phyloP scores from a whole-genome alignment of 92 coral and sea anemone species.

The Heliopora coerulea region DNA sequence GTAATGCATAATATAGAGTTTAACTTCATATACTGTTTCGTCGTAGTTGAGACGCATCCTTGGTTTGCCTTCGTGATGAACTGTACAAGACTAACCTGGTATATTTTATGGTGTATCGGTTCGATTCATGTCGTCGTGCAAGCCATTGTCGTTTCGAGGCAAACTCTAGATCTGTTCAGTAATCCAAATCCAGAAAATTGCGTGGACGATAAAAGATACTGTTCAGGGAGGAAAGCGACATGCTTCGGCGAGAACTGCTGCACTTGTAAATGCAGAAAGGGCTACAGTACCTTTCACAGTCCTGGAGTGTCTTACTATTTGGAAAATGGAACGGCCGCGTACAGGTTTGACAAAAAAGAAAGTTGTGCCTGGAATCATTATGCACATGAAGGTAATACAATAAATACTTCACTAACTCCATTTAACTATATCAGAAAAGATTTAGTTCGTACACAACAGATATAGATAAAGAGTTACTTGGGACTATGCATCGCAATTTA shows the following conservation, averaged over 20 bases:
- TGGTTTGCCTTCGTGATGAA: neutral
- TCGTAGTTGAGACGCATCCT: neutral
- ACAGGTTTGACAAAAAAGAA: slow-evolving; percentile 9
- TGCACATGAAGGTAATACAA: slow-evolving; percentile 29
- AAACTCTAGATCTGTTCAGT: slow-evolving; percentile 4
- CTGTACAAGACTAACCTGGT: neutral
- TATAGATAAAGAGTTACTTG: no score
- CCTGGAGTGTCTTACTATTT: slow-evolving; percentile 13
- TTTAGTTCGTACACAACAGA: no score
- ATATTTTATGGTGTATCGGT: neutral
- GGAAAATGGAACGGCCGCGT: neutral
- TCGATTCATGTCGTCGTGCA: neutral
- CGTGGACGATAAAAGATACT: neutral
- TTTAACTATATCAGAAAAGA: no score
- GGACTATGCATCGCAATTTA: no score
- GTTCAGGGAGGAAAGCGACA: slow-evolving; percentile 11
- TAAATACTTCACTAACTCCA: no score
- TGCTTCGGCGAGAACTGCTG: slow-evolving; percentile 34
- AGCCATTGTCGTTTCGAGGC: slow-evolving; percentile 1
- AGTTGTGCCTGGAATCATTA: slow-evolving; percentile 33
- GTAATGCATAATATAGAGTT: no score
- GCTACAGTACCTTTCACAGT: slow-evolving; percentile 35
- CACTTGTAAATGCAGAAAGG: slow-evolving; percentile 27
- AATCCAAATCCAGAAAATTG: slow-evolving; percentile 8
- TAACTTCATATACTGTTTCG: neutral